Conservation (phyloP, 2,797 vertebrate species). For the Scarus forsteni region DNA sequence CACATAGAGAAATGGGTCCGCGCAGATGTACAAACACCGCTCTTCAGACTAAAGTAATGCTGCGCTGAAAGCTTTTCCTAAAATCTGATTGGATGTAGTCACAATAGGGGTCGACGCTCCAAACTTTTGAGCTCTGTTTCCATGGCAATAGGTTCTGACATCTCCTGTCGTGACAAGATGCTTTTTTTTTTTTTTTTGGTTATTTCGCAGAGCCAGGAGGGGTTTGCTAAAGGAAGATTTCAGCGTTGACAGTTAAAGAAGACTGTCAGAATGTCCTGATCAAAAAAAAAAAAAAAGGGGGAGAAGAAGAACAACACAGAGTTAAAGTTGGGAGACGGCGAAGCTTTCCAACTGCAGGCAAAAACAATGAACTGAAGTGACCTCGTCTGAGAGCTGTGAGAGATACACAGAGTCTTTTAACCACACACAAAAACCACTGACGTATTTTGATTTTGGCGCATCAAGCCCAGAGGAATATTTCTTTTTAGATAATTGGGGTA, state of each 20-base stretch:
- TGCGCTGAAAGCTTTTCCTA: conserved; percentile 62
- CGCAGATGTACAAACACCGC: conserved; percentile 34
- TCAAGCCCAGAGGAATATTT: conserved; percentile 50
- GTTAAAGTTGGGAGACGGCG: conserved; percentile 21
- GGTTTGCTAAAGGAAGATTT: conserved; percentile 41
- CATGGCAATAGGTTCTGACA: conserved; percentile 83
- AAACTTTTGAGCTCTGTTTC: conserved; percentile 83
- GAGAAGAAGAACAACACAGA: conserved; percentile 1
- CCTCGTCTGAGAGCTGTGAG: conserved; percentile 40
- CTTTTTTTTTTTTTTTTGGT: conserved; percentile 47
- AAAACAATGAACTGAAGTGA: conserved; percentile 56
- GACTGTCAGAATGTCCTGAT: conserved; percentile 41
- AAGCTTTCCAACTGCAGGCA: conserved; percentile 40
- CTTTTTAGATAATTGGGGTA: conserved; percentile 53
- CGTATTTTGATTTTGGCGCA: conserved; percentile 55
- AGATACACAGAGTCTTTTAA: conserved; percentile 40
- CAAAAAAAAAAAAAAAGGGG: background rate
- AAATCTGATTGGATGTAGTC: conserved; percentile 77
- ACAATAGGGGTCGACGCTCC: conserved; percentile 74
- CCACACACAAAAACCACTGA: conserved; percentile 50
- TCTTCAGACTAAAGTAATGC: conserved; percentile 58
- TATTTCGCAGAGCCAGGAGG: conserved; percentile 29
- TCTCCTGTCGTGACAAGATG: conserved; percentile 70
- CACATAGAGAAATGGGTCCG: conserved; percentile 19
- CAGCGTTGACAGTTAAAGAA: conserved; percentile 42